Conservation (phyloP, 2,113 vertebrate genomes). For the Myiopsitta monachus region DNA sequence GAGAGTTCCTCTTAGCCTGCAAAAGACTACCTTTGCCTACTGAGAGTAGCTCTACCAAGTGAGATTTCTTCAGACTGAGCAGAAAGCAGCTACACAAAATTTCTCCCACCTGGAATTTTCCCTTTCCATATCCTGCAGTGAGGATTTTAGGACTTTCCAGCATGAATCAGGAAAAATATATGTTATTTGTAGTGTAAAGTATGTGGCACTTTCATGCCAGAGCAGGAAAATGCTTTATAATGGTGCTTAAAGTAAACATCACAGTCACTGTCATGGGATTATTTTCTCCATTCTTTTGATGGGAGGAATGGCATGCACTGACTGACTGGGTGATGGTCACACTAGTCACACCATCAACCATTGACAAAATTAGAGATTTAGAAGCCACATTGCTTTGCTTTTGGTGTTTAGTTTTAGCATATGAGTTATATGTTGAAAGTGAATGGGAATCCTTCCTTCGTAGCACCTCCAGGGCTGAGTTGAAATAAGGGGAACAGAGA, state of each 20-base stretch:
- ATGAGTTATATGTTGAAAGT: neutral
- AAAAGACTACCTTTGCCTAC: neutral
- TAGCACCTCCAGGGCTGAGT: neutral
- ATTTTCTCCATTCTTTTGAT: neutral
- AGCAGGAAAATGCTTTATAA: neutral
- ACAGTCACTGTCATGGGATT: neutral
- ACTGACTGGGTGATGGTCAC: neutral
- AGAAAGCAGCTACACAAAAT: neutral
- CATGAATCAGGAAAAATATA: neutral
- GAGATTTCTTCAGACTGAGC: neutral
- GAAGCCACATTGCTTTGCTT: neutral
- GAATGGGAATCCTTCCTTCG: neutral
- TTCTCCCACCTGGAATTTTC: neutral
- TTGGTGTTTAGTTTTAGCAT: neutral
- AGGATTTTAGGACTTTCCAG: neutral
- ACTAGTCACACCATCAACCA: neutral
- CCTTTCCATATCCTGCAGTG: neutral
- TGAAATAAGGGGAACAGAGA: neutral
- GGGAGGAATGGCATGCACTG: neutral
- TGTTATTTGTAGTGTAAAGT: neutral
- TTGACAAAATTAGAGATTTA: neutral
- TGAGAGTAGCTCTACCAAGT: neutral
- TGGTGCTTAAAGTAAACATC: neutral
- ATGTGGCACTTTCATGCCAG: neutral
- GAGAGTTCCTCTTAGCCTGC: neutral